Evolutionary conservation across 2,888 invertebrate species (phyloP), one percentile per base, ranked within the genome.

Genomic region (Archips xylosteana): DNA sequence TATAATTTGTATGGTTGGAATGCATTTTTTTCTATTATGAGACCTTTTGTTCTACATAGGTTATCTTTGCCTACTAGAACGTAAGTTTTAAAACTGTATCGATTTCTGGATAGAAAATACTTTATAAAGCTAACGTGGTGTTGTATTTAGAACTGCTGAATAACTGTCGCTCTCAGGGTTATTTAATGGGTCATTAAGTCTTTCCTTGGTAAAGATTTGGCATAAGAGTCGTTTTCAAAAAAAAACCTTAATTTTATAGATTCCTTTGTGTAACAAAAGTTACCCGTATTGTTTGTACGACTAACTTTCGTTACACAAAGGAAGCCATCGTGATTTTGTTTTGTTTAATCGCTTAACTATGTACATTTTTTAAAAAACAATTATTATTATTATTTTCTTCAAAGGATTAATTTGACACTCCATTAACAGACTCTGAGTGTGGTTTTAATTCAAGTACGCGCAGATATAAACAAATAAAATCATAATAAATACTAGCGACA

Each of bases 1-100:
- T 65, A 32, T 47, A 5, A 49, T 68, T 59, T 69, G 32, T 69
- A 73, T 59, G 59, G 51, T 69, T 73, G 32, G 15, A 45, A 34
- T 49, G 57, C 67, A 68, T 54, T 71, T 62, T 49, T 36, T 39
- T 39, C 32, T 36, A 34, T 36, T n/a, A 60, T 15, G 49, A 54
- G 49, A 64, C 39, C n/a, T 63, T 63, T 68, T 15, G 57, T 63
- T 45, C 42, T 60, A n/a, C n/a, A n/a, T n/a, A 42, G 60, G 23
- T 42, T 51, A 39, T 8, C 47, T 47, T 47, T 13, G 8, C 32
- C 47, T 13, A 45, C 47, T 32, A 63, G 47, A 3, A 34, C 23
- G 47, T 34, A 47, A 57, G 36, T 45, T 68, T 4, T 36, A 61
- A 61, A 62, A 42, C 42, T 39, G 61, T 61, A 62, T 8, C 60